Base-by-base conservation (phyloP, 2,888 invertebrate species). In the Pterostichus madidus region DNA sequence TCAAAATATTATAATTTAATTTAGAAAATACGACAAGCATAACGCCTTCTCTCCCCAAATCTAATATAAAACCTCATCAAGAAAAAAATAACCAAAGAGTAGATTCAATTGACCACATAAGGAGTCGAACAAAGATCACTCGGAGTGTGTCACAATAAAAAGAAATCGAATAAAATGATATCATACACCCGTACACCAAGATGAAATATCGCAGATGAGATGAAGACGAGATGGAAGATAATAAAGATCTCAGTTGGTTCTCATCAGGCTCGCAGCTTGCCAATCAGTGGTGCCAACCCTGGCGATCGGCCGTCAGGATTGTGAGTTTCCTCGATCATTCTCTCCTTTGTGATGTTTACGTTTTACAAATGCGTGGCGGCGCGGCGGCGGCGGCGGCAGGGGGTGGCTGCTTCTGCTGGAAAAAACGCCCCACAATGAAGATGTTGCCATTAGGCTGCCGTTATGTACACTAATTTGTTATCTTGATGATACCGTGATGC, bases 211-310 rank as follows among this genome's bases (percentile, higher is more conserved):
- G 39, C 53, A 35, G 32, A 49, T 8, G 32, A 24, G 46, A 81
- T 81, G 75, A 61, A 75, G 31, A 32, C 39, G 53, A 52, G 80
- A 80, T 79, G 44, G 31, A 71, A 83, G 84, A 87, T 89, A 89
- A 89, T 89, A 88, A 89, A 89, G 89, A 89, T 89, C 89, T 89
- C 88, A 88, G 88, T 88, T 83, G 84, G 86, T 88, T 88, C 86
- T 87, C 88, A 88, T 89, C 88, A 88, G 86, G 87, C 86, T 87
- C 89, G 86, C 89, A 89, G 89, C 89, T 88, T 89, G 89, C 89
- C 88, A 89, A 89, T 89, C 89, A 89, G 87, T 89, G 59, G 59
- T 79, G 61, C 61, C 64, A 46, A 39, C 59, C 39, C 39, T 5
- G 39, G 39, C 53, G 52, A 52, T 75, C 75, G 56, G 44, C 71